Conservation (phyloP, 2,113 vertebrate genomes). For the Sula dactylatra region DNA sequence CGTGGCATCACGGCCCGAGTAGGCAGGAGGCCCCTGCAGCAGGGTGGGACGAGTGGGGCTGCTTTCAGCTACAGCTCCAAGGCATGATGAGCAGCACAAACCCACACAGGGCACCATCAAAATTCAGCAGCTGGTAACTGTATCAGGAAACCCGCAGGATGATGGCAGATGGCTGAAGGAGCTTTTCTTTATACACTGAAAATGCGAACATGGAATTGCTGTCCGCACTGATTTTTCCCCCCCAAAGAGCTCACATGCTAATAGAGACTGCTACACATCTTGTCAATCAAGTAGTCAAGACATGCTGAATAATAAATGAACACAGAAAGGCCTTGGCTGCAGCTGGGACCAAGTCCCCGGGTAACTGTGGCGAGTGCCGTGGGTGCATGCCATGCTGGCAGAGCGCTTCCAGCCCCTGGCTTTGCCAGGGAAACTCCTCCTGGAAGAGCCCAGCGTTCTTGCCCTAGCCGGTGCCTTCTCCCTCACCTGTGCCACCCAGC, state of each 20-base stretch:
- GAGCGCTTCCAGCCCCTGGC: background rate
- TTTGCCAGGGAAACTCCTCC: background rate
- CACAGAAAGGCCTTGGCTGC: background rate
- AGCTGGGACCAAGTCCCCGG: background rate
- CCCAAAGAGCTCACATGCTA: background rate
- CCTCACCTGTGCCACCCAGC: background rate
- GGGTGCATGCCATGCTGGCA: rapidly evolving
- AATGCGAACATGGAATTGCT: background rate
- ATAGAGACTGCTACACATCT: background rate
- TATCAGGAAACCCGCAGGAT: background rate
- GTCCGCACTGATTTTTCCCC: background rate
- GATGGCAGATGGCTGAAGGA: background rate
- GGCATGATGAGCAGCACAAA: rapidly evolving
- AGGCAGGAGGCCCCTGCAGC: background rate
- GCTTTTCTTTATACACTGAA: background rate
- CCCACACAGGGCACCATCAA: background rate
- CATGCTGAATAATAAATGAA: slow-evolving; percentile 20
- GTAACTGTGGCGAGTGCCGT: background rate
- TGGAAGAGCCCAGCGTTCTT: rapidly evolving
- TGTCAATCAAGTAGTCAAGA: slow-evolving; percentile 27
- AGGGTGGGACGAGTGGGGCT: rapidly evolving
- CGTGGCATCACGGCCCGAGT: rapidly evolving
- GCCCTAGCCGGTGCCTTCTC: rapidly evolving
- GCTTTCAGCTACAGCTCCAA: background rate
- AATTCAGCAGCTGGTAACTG: background rate